Evolutionary conservation across 2,797 vertebrate species (phyloP), one percentile per base, ranked within the genome.

Genomic region (Platyrinchus mystaceus): DNA sequence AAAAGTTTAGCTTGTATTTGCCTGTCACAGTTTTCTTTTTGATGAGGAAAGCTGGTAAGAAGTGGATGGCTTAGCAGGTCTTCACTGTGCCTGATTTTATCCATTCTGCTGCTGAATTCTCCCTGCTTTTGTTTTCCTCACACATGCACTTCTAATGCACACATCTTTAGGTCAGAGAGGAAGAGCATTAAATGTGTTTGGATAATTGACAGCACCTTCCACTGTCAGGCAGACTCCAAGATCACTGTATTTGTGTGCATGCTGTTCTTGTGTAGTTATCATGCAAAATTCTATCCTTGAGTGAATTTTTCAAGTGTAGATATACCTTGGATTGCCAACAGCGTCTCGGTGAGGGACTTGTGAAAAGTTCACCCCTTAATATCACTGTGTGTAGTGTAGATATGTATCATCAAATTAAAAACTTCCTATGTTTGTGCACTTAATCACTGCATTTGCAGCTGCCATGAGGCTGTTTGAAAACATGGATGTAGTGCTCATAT

Each of bases 61-160:
- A 53, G 20, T 56, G 10, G 14, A 30, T 77, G 21, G 15, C 22
- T 34, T 66, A 41, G 9, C 32, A 60, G 27, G 4, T 55, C 39
- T 73, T 69, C 6, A 32, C 1, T 66, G 5, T 74, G 15, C 64
- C 71, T 80, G 49, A 34, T 50, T 52, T 52, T 67, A 44, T 19
- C 18, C 70, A 4, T 87, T 79, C 69, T 91, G 8, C 47, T 77
- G 28, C 30, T 81, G 46, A 81, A n/a, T 64, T 91, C n/a, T 90
- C 21, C 34, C 28, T 75, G 7, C n/a, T 73, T 70, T 74, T 50
- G 5, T 24, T 74, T 77, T 83, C 11, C 27, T 87, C 4, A 4
- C 24, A 12, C 6, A 6, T 2, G 6, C 1, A 2, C 20, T 52
- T 11, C 56, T 44, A 32, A 24, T 0, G 8, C 2, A 11, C 4